A percentile compares a stretch with the other conserved stretches of the same genome.
phyloP scores from a whole-genome alignment of 92 coral and sea anemone genomes.

The Phenganax subtilis region DNA sequence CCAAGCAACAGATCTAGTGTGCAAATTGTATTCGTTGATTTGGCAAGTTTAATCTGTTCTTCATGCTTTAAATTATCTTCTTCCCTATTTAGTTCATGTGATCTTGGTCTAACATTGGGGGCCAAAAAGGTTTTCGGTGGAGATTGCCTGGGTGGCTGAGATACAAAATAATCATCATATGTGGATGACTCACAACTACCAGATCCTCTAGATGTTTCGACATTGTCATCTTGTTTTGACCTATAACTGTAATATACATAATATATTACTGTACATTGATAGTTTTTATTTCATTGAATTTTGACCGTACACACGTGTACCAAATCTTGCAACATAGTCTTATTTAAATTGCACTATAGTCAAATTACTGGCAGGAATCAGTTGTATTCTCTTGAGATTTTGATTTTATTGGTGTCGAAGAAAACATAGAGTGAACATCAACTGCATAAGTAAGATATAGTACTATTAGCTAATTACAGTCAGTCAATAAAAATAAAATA shows the following conservation, averaged over 20 bases:
- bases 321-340: too few species aligned
- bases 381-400: too few species aligned
- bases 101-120: background rate
- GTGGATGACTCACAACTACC: too few species aligned
- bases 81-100: background rate
- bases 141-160: too few species aligned
- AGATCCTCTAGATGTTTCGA: constrained; percentile 14
- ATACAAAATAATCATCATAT: too few species aligned
- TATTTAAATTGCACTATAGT: too few species aligned
- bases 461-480: constrained; percentile 1
- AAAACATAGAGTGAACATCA: too few species aligned
- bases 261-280: background rate
- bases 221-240: background rate
- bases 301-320: too few species aligned
- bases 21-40: constrained; percentile 35
- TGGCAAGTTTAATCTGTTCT: constrained; percentile 45
- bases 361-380: too few species aligned
- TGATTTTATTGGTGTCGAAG: too few species aligned
- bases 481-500: constrained; percentile 10
- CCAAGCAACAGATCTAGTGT: constrained; percentile 12
- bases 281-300: too few species aligned
- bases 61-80: constrained; percentile 22
- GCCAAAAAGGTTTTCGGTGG: too few species aligned
- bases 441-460: background rate
- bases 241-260: background rate